phyloP scores from a whole-genome alignment of 2,888 invertebrate species.

The Tholera decimalis region DNA sequence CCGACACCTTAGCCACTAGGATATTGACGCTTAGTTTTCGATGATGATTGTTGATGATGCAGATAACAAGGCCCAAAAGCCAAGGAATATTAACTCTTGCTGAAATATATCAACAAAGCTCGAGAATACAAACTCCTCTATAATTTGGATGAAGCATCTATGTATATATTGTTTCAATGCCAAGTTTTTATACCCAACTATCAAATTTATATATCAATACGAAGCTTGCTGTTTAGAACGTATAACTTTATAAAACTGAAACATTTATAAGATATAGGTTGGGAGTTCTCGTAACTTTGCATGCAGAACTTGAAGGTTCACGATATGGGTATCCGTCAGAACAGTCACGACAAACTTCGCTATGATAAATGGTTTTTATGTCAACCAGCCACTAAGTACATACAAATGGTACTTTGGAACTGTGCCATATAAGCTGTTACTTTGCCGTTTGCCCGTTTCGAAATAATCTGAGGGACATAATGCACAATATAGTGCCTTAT shows the following conservation, averaged over 20 bases:
- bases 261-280: conserved; percentile 31
- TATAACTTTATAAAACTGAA: conserved; percentile 19
- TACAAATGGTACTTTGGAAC: conserved; percentile 42
- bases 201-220: conserved; percentile 23
- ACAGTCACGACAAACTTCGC: conserved; percentile 33
- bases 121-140: neutral
- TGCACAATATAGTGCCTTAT: conserved; percentile 6
- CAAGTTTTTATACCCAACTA: conserved; percentile 30
- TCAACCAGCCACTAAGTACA: conserved; percentile 29
- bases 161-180: conserved; percentile 31
- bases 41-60: no score
- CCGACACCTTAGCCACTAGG: no score
- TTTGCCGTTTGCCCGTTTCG: conserved; percentile 6
- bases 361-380: conserved; percentile 46
- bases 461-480: conserved; percentile 14
- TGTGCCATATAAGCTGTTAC: conserved; percentile 24
- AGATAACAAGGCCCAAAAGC: no score
- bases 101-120: no score
- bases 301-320: conserved; percentile 30
- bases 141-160: neutral
- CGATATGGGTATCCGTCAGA: conserved; percentile 28
- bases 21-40: no score
- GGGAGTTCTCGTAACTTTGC: conserved; percentile 33
- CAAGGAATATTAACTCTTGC: no score
- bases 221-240: conserved; percentile 17